Base-by-base conservation (phyloP, 1,140 invertebrate species). In the Caenorhabditis latens region DNA sequence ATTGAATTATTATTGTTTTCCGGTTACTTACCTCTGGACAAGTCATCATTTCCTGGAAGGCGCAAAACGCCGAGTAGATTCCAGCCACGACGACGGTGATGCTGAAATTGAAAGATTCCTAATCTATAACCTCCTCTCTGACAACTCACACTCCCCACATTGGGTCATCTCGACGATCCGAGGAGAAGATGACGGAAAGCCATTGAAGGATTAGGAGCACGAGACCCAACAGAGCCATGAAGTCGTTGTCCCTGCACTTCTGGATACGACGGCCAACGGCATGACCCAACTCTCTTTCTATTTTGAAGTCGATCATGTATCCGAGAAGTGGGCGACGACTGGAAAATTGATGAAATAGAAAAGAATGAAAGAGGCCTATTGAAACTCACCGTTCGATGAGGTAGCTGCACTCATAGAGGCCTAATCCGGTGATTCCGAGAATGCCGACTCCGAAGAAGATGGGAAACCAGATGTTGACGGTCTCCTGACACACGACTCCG, bases 401-500 rank as follows among this genome's bases (percentile, higher is more conserved):
- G 24, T 2, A 4, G n/a, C 19, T 79, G 2, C 4, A 24, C 14
- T 79, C 71, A 24, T 42, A 79, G 24, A 50, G 9, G 9, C 5
- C 71, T 4, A 8, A 6, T 50, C 19, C 71, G 8, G 7, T 50
- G 0, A 50, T 4, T 24, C 8, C 46, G 5, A 79, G 7, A 5
- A 79, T 50, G 46, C 50, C 6, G 71, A 79, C 71, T 2, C 40
- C 43, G n/a, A 53, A 50, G 46, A 79, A 79, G n/a, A 79, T 9
- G 5, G 71, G 71, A 24, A 79, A 21, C 71, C 71, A 79, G 24
- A 79, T 21, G n/a, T 11, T 13, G 1, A 79, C 7, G 0, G 71
- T 79, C 16, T 79, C 19, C n/a, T 79, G 46, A 53, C 71, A 79
- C 16, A 79, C 53, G 46, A 79, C 71, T 11, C 71, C 71, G 21